Percentiles rank a stretch among this genome's conserved stretches.
Conservation (phyloP, 2,888 invertebrate genomes). For the Trypoxylon attenuatum region DNA sequence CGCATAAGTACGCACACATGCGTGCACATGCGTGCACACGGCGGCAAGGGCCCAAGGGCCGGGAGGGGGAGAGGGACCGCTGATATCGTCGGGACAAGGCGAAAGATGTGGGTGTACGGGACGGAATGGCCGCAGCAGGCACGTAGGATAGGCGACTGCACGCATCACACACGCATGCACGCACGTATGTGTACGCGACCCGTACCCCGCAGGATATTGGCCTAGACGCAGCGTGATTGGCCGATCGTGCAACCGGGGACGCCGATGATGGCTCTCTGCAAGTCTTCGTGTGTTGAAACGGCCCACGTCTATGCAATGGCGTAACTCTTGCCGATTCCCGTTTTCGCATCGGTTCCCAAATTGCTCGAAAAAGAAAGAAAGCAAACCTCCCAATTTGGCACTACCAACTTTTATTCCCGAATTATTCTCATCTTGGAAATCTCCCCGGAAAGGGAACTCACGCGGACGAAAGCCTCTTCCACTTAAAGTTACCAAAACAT, state of each 20-base stretch:
- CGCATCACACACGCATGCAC: conserved; percentile 12
- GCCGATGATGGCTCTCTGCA: conserved; percentile 25
- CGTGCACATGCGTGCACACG: neutral
- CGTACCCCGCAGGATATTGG: conserved; percentile 53
- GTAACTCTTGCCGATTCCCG: conserved; percentile 21
- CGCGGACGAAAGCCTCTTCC: no score
- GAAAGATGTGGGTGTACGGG: conserved; percentile 47
- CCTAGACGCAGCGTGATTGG: conserved; percentile 55
- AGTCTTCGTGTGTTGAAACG: conserved; percentile 30
- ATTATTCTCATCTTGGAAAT: no score
- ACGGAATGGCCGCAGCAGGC: neutral
- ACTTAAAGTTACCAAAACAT: no score
- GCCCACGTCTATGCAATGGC: conserved; percentile 47
- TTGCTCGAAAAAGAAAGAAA: neutral
- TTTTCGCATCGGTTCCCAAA: neutral
- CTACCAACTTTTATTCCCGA: neutral
- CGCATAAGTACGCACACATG: neutral
- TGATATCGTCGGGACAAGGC: conserved; percentile 6
- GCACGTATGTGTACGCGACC: conserved; percentile 22
- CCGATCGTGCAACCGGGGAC: conserved; percentile 47
- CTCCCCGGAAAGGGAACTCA: no score
- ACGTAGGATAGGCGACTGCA: conserved; percentile 16
- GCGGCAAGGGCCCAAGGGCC: neutral
- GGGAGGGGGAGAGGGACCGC: conserved; percentile 2
- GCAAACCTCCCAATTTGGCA: neutral